Evolutionary conservation across 2,888 invertebrate species (phyloP).

Genomic region (Drosophila neonasuta): DNA sequence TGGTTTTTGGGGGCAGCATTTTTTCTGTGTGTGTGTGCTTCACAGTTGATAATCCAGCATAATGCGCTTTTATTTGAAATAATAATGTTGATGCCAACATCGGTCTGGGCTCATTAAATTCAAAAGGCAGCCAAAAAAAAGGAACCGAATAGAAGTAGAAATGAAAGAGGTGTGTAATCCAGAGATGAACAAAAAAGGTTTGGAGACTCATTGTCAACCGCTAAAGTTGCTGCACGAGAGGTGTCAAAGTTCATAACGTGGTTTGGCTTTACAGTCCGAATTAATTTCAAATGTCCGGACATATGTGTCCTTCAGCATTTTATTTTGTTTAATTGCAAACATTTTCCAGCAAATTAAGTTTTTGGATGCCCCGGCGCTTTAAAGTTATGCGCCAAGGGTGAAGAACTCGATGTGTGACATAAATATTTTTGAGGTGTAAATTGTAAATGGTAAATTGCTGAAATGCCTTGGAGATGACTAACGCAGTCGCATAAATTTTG

Average conservation of each 20-base stretch:
- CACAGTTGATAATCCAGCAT: constrained; percentile 77
- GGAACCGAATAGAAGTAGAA: constrained; percentile 37
- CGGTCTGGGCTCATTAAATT: constrained; percentile 75
- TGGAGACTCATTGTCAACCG: constrained; percentile 77
- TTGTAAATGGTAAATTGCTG: constrained; percentile 54
- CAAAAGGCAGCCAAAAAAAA: constrained; percentile 26
- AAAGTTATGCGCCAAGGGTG: constrained; percentile 34
- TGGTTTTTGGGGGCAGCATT: constrained; percentile 10
- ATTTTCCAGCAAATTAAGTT: constrained; percentile 82
- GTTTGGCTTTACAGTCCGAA: constrained; percentile 43
- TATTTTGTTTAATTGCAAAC: constrained; percentile 76
- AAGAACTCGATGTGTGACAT: constrained; percentile 26
- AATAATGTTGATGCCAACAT: constrained; percentile 78
- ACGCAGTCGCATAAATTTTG: constrained; percentile 67
- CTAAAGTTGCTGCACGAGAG: constrained; percentile 81
- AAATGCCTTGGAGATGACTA: constrained; percentile 64
- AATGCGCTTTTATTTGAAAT: constrained; percentile 81
- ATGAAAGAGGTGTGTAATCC: constrained; percentile 23
- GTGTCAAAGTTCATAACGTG: constrained; percentile 79
- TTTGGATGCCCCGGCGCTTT: constrained; percentile 33
- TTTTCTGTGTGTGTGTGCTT: constrained; percentile 31
- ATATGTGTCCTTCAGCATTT: constrained; percentile 39
- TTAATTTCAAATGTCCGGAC: constrained; percentile 75
- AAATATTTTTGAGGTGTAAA: constrained; percentile 65
- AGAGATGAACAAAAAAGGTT: constrained; percentile 29